Base-by-base conservation (phyloP, 2,888 invertebrate genomes). In the Dione juno region DNA sequence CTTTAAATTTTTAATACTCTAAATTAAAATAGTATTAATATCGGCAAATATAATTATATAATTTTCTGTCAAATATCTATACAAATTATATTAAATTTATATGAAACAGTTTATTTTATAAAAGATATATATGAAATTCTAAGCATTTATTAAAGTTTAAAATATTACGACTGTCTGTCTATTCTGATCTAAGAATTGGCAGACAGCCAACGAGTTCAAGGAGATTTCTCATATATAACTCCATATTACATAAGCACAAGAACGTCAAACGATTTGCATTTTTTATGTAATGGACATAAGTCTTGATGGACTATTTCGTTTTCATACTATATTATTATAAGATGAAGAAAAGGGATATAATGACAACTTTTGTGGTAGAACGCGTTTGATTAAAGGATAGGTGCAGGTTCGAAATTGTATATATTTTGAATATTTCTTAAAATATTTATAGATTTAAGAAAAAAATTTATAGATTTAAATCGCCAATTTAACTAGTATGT, bases 121-220 rank as follows among this genome's bases (percentile, higher is more conserved):
- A 21, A 54, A 54, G 8, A 37, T 35, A 35, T 9, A 54, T 37
- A 35, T n/a, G 35, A 37, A 3, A n/a, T 14, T 35, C 10, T 1
- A 54, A n/a, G n/a, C 54, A 54, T 54, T 35, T 54, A n/a, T 54
- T 54, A 5, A n/a, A 1, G n/a, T 54, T 54, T 54, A 54, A 54
- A 54, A 35, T 54, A 37, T 54, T 54, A 54, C 54, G 14, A 5
- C 54, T 54, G 35, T 54, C 54, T 16, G 35, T 54, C 35, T 43
- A 28, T 28, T 35, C 35, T 37, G 35, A 54, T 54, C 54, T n/a
- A 35, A 11, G 54, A 54, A 54, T 54, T 54, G 54, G 54, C 54
- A 54, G n/a, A n/a, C 1, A 14, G 35, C 54, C 54, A 54, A 54
- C 35, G 35, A 54, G 35, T 35, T 54, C n/a, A 53, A 28, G n/a